Evolutionary conservation across 2,888 invertebrate genomes (phyloP), one percentile per base, ranked within the genome.

Genomic region (Thecophora atra): DNA sequence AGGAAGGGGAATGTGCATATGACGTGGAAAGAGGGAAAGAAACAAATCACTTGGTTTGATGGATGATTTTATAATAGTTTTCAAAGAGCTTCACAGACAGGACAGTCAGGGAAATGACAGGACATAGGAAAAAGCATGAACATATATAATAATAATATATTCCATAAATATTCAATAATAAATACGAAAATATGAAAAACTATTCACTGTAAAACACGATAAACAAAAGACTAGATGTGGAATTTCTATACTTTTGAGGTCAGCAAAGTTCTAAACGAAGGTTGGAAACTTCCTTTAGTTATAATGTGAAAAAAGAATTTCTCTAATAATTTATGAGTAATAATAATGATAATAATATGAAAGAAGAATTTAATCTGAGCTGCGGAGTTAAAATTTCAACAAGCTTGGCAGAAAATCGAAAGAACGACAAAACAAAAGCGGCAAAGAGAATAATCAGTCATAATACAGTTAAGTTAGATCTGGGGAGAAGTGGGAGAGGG

Each of bases 301-400:
- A 5, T 3, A 58, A 24, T 24, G 21, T 21, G 15, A 11, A 58
- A 24, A 15, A 58, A 58, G 17, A 28, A 58, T 7, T 15, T 24
- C 26, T 28, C 24, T 17, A 54, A 67, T 7, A 67, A 67, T 37
- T 37, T 8, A 58, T 13, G 17, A 47, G 17, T n/a, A 47, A 47
- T n/a, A 47, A 47, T n/a, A 47, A 47, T n/a, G n/a, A 47, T 17
- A 15, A 11, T 5, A 15, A 44, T 44, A 11, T 47, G 15, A 47
- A 15, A 26, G 28, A 28, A 70, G 42, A 72, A 63, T 51, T 21
- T 37, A 37, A 63, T 15, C 52, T 52, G 65, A 51, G 58, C 58
- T 51, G 44, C 47, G 52, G 52, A 70, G 70, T 70, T 70, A 62
- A 62, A 70, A 70, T 70, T 70, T 70, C 70, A 70, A 70, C 71